Evolutionary conservation across 2,797 vertebrate species (phyloP), one percentile per base, ranked within the genome.

Genomic region (Tinamus major): DNA sequence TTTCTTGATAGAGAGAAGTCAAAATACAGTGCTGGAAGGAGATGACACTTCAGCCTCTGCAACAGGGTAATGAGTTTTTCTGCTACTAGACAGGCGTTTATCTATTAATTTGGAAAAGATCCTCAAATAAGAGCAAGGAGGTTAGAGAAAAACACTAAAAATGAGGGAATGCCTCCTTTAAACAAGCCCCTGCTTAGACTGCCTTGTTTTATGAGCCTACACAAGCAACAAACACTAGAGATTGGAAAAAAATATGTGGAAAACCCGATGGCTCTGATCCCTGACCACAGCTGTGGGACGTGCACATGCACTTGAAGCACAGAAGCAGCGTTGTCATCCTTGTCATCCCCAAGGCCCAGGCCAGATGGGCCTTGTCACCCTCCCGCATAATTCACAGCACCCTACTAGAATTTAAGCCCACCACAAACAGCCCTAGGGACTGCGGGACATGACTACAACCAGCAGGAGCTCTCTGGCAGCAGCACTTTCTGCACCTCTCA

Each of bases 1-100:
- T 81, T 89, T 79, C 89, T 69, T 94, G 53, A 37, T 33, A 95
- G 62, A 89, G 37, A 93, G 62, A 87, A 80, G 87, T 42, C 79
- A 56, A 92, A 96, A 85, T 53, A 70, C 6, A 79, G 3, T 16
- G 74, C 49, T 93, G 85, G 92, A 92, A 86, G 61, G 67, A 42
- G 37, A 81, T 94, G 93, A 76, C 48, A 72, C 59, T 92, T 58
- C 75, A 94, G 92, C 72, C 67, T 33, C 14, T 90, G 41, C 59
- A 94, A 89, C 53, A 93, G 1, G 31, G 35, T 53, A 83, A 90
- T 70, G 46, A 67, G 14, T 26, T 80, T 87, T 79, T 70, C 67
- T 63, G 68, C 70, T 77, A 80, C 62, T 72, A 81, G 61, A 90
- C 13, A 67, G 21, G 74, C 87, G 31, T 88, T 94, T 93, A 79